Conservation (phyloP, 2,888 invertebrate genomes). For the Venustoraphidia nigricollis region DNA sequence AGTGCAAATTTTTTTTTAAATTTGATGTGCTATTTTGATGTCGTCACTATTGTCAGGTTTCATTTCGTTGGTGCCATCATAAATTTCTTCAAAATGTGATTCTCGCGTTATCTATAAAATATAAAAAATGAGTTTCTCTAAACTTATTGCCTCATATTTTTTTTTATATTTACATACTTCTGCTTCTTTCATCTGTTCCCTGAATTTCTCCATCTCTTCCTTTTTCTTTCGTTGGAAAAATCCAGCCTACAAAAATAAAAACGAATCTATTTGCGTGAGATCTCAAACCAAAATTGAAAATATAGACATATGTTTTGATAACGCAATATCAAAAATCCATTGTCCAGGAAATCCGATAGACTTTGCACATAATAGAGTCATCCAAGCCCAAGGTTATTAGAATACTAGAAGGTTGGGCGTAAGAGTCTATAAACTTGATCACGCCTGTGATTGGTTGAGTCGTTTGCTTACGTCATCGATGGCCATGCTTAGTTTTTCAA, state of each 20-base stretch:
- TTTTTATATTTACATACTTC: constrained; percentile 16
- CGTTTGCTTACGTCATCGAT: no score
- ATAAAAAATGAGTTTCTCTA: neutral
- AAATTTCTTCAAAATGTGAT: neutral
- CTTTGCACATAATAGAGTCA: no score
- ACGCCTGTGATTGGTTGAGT: no score
- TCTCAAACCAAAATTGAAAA: no score
- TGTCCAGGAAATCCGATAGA: no score
- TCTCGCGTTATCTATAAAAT: neutral
- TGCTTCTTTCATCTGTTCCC: constrained; percentile 18
- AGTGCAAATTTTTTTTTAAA: no score
- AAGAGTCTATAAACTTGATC: no score
- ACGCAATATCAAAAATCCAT: no score
- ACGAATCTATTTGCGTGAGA: constrained; percentile 1
- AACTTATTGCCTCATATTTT: neutral
- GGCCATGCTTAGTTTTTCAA: no score
- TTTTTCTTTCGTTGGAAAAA: constrained; percentile 33
- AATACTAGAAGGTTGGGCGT: no score
- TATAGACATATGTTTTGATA: neutral
- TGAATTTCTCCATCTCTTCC: constrained; percentile 27
- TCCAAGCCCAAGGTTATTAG: no score
- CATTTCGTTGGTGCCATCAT: neutral
- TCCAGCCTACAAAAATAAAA: constrained; percentile 23
- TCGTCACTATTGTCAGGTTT: neutral
- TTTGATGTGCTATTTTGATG: no score